Conservation (phyloP, 2,113 vertebrate genomes). For the Zosterops lateralis region DNA sequence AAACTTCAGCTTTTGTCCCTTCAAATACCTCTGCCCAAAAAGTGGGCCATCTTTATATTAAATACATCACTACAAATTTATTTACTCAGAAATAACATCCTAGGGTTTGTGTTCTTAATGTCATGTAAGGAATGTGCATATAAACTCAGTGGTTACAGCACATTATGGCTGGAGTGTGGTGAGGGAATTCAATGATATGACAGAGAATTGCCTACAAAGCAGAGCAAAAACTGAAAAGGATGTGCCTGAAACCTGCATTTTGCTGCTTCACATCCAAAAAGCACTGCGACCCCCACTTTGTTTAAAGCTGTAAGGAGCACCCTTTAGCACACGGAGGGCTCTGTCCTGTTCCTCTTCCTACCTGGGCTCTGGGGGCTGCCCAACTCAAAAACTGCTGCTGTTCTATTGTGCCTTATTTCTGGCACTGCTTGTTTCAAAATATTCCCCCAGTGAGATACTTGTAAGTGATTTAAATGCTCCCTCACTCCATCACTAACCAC, state of each 20-base stretch:
- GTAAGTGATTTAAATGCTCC: neutral
- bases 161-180: neutral
- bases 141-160: neutral
- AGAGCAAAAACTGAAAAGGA: neutral
- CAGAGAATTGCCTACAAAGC: neutral
- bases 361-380: neutral
- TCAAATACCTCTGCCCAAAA: neutral
- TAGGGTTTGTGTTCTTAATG: neutral
- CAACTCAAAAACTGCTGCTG: neutral
- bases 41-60: neutral
- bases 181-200: neutral
- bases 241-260: neutral
- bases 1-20: neutral
- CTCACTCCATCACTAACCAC: neutral
- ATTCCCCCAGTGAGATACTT: neutral
- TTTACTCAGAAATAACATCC: neutral
- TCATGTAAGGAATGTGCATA: neutral
- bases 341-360: neutral
- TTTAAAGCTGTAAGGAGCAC: neutral
- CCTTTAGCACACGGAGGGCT: neutral
- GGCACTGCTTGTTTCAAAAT: neutral
- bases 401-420: neutral
- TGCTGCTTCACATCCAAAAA: neutral
- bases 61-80: neutral
- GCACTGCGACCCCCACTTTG: fast-evolving